Percentiles rank a stretch among this genome's conserved stretches.
phyloP scores from a whole-genome alignment of 2,888 invertebrate species.

The Drosophila fungiperda region DNA sequence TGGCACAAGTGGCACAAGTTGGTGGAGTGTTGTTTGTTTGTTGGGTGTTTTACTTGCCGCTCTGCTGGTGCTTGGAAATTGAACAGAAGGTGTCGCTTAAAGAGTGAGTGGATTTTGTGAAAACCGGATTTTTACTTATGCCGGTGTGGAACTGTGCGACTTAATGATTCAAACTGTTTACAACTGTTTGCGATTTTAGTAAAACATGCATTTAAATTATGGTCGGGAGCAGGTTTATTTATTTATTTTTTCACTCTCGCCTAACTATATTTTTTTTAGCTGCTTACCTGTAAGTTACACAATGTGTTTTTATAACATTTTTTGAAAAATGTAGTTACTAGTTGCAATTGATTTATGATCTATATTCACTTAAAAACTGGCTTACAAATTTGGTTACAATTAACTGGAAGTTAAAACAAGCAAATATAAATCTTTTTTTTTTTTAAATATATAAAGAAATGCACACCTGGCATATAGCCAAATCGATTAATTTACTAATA shows the following conservation, averaged over 20 bases:
- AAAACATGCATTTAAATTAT: conserved; percentile 4
- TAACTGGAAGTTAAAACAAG: background rate
- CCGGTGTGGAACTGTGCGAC: conserved; percentile 27
- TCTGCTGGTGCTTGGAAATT: conserved; percentile 27
- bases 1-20: conserved; percentile 16
- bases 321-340: background rate
- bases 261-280: background rate
- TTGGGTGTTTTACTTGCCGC: background rate
- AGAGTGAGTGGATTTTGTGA: background rate
- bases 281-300: background rate
- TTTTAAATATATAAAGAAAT: too few species aligned
- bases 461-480: background rate
- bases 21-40: conserved; percentile 24
- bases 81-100: conserved; percentile 42
- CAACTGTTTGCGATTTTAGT: conserved; percentile 4
- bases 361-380: background rate
- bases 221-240: conserved; percentile 4
- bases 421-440: background rate
- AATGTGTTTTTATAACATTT: background rate
- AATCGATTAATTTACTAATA: background rate
- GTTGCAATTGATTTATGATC: conserved; percentile 2
- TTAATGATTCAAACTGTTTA: conserved; percentile 15
- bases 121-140: conserved; percentile 21
- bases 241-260: background rate
- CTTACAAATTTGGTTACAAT: background rate